Base-by-base conservation (phyloP, 2,888 invertebrate genomes). In the Geophilus truncorum region DNA sequence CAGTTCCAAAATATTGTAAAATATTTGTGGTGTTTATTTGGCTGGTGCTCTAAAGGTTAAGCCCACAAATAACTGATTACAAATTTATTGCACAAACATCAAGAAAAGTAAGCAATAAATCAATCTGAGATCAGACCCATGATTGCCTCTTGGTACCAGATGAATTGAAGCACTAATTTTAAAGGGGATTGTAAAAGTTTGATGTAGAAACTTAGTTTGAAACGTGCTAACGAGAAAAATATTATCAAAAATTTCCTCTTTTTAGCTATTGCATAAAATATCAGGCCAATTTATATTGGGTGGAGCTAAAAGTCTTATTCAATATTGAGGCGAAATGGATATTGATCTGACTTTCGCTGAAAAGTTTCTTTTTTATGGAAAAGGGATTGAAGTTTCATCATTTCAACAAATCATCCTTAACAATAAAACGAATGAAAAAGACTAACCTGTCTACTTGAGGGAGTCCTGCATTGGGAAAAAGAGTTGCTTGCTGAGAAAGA, bases 361-460 rank as follows among this genome's bases (percentile, higher is more conserved):
- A 18, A 51, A 51, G 18, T 4, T n/a, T 18, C 3, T 3, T 51
- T 51, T 51, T 51, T 51, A 18, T 18, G 51, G 51, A 21, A 51
- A 51, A 1, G 21, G 18, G 18, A 51, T 51, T 51, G 51, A 51
- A 51, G 51, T 51, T 51, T 51, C 18, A 75, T 75, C 75, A 25
- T 75, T 28, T 75, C 6, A 6, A 10, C 23, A 10, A 75, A 75
- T 30, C 28, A 75, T 75, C n/a, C 18, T n/a, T 2, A 30, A 28
- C 18, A 30, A 15, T 28, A 30, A 30, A 75, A 75, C 5, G 75
- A 12, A n/a, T 25, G 5, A 0, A 75, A 34, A 77, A 5, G 25
- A 30, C 32, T 70, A 25, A 80, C 80, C 80, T 80, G 32, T 70
- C 80, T 25, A 80, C 15, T 70, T 80, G 32, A 18, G 80, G 80